Evolutionary conservation across 2,113 vertebrate genomes (phyloP), one percentile per base, ranked within the genome.

Genomic region (Dendropsophus ebraccatus): DNA sequence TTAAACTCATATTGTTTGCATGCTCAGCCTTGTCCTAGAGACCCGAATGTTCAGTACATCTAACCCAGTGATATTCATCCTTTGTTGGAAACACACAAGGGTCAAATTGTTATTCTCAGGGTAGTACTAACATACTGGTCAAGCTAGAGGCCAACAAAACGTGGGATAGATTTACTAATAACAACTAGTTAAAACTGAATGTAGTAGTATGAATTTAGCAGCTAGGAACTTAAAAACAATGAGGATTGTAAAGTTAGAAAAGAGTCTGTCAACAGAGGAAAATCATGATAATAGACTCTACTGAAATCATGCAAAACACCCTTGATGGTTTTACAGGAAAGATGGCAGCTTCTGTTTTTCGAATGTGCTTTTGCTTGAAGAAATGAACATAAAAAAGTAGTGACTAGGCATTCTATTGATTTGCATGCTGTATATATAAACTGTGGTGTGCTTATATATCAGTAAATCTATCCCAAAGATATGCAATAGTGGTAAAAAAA

Each of bases 1-100:
- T 91, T 90, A 92, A 91, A 94, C 93, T 91, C 92, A 91, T 87
- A 90, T 93, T 92, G 91, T 88, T 89, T 92, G 91, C 89, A 87
- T 90, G 89, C 91, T 90, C 87, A 88, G 88, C 86, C 87, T 81
- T 91, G 84, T 90, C 91, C 92, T 91, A 92, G 91, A 92, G 92
- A 91, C 87, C 81, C 70, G 91, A 94, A 90, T 91, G 37, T n/a
- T 94, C 88, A 94, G 93, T 92, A 91, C 89, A 85, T 91, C 89
- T 93, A 93, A 84, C 56, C 74, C n/a, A 72, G 65, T 54, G 77
- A 60, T 73, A 72, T 49, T 73, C 45, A 79, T 41, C 62, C 47
- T 75, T 65, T 54, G 14, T 70, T 30, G 30, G 35, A 32, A 84
- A 10, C 4, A 47, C 10, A 41, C 52, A 37, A 35, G n/a, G 7